phyloP scores from a whole-genome alignment of 2,113 vertebrate genomes.

The Aviceda subcristata region DNA sequence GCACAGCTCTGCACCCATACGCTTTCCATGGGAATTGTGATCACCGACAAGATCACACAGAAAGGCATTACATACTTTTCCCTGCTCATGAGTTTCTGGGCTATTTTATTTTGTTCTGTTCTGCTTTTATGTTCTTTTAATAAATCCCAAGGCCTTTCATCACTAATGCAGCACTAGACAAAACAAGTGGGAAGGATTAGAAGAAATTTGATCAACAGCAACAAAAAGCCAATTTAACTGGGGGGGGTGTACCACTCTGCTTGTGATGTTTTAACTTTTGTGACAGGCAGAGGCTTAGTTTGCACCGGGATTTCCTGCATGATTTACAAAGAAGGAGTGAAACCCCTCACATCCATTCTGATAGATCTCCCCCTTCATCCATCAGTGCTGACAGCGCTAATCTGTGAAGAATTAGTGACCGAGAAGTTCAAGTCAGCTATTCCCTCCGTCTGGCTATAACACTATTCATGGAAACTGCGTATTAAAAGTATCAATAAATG shows the following conservation, averaged over 20 bases:
- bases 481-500: constrained; percentile 19
- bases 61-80: background rate
- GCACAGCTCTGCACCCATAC: background rate
- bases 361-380: background rate
- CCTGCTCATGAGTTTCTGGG: background rate
- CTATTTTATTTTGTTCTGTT: background rate
- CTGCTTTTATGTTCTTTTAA: background rate
- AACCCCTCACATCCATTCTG: background rate
- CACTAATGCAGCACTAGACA: constrained; percentile 24
- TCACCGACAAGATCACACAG: background rate
- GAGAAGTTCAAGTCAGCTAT: constrained; percentile 21
- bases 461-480: constrained; percentile 23
- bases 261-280: constrained; percentile 2
- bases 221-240: background rate
- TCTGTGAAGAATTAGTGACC: constrained; percentile 25
- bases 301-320: constrained; percentile 7
- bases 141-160: constrained; percentile 34
- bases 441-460: constrained; percentile 7
- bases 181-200: constrained; percentile 34
- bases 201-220: constrained; percentile 31
- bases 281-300: background rate
- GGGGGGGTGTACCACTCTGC: background rate
- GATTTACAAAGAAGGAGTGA: constrained; percentile 7
- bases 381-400: constrained; percentile 7
- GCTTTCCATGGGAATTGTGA: background rate